Conservation (phyloP, 2,113 vertebrate genomes). For the Pluvialis apricaria region DNA sequence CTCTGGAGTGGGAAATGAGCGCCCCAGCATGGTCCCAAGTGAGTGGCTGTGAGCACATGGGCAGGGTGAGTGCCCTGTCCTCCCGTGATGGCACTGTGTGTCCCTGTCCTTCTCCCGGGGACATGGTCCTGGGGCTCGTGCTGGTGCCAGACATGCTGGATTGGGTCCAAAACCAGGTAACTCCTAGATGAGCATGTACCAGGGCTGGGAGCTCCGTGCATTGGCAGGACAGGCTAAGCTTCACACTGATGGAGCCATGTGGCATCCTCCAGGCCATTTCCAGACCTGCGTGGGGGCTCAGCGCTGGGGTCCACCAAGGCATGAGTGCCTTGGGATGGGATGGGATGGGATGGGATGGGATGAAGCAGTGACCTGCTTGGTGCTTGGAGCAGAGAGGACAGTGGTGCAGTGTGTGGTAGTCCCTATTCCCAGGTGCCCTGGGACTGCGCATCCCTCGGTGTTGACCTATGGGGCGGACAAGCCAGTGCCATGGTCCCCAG, state of each 20-base stretch:
- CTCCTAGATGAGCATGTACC: neutral
- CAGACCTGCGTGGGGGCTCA: neutral
- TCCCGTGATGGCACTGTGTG: accelerated
- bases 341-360: neutral
- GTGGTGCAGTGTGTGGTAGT: accelerated
- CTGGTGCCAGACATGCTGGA: neutral
- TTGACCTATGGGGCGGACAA: neutral
- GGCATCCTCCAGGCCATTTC: neutral
- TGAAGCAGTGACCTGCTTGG: neutral
- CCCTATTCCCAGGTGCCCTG: neutral
- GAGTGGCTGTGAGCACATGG: neutral
- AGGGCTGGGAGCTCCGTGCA: neutral
- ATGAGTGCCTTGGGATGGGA: neutral
- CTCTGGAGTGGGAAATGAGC: neutral
- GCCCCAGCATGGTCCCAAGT: neutral
- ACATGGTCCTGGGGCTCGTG: neutral
- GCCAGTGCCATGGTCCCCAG: accelerated
- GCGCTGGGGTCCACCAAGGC: neutral
- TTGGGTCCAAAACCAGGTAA: neutral
- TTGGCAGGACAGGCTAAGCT: neutral
- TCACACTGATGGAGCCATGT: neutral
- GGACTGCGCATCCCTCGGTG: neutral
- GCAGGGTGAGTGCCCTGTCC: neutral
- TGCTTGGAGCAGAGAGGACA: neutral
- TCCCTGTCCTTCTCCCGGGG: neutral